phyloP scores from a whole-genome alignment of 1,140 invertebrate genomes.

The Tetragnatha versicolor region DNA sequence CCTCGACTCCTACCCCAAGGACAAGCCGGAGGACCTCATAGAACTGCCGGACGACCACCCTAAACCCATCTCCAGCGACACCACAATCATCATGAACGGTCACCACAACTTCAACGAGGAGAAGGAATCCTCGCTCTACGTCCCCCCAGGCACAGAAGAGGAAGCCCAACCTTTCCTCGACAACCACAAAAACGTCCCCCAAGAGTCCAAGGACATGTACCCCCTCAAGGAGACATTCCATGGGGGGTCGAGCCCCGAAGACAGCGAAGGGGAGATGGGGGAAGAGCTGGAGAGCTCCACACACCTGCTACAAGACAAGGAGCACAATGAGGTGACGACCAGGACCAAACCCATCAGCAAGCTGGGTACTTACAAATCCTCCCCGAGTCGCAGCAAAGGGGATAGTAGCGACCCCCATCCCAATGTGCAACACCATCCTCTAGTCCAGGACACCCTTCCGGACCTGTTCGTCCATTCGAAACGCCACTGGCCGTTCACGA shows the following conservation, averaged over 20 bases:
- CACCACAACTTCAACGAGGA: conserved; percentile 40
- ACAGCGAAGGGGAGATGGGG: conserved; percentile 14
- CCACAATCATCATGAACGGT: conserved; percentile 48
- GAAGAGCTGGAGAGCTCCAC: conserved; percentile 42
- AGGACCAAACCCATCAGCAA: conserved; percentile 41
- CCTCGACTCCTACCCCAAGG: background rate
- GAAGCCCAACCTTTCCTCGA: conserved; percentile 38
- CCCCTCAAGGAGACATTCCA: conserved; percentile 13
- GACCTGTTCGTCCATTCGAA: conserved; percentile 6
- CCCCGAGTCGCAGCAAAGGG: conserved; percentile 34
- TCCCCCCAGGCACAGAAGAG: background rate
- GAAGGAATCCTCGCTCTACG: conserved; percentile 2
- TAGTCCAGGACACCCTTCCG: conserved; percentile 6
- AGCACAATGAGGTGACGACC: conserved; percentile 4
- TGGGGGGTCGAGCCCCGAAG: conserved; percentile 13
- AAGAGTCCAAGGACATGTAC: conserved; percentile 8
- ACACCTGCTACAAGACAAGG: conserved; percentile 22
- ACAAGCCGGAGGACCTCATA: conserved; percentile 35
- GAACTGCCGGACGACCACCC: conserved; percentile 49
- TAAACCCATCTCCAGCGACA: conserved; percentile 18
- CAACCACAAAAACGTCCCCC: background rate
- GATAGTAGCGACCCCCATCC: conserved; percentile 4
- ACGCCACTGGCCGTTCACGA: conserved; percentile 26
- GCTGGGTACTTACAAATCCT: conserved; percentile 18
- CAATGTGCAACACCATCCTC: conserved; percentile 30